These are phyloP conservation scores for Amitus sp. DNA, from an alignment of 2,888 invertebrate species.

Conservation along the genomic window DNA sequence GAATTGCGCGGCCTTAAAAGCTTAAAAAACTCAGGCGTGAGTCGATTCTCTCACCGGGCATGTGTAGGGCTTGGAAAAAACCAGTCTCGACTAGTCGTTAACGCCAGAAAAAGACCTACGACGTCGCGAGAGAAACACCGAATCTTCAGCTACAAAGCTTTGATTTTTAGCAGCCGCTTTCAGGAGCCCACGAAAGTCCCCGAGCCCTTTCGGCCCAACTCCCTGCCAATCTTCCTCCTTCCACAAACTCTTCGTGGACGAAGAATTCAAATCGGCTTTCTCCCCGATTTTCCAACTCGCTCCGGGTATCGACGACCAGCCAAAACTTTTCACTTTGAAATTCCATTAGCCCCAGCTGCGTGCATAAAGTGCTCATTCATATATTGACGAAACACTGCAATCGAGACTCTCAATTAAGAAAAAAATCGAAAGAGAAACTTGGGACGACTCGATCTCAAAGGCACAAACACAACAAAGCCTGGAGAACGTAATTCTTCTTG, in stretches of 20 bases:
- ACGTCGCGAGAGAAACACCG: slow-evolving; percentile 36
- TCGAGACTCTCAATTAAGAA: too few relatives aligned
- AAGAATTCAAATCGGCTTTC: slow-evolving; percentile 25
- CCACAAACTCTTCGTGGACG: too few relatives aligned
- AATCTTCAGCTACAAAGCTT: slow-evolving; percentile 41
- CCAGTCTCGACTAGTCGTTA: slow-evolving; percentile 35
- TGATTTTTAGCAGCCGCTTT: slow-evolving; percentile 40
- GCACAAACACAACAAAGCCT: background rate
- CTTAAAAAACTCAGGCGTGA: slow-evolving; percentile 34
- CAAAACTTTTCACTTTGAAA: too few relatives aligned
- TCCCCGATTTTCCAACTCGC: too few relatives aligned
- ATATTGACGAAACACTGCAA: too few relatives aligned
- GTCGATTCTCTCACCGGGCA: slow-evolving; percentile 20
- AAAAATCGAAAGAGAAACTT: too few relatives aligned
- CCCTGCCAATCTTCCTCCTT: too few relatives aligned
- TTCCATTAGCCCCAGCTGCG: too few relatives aligned
- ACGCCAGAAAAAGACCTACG: slow-evolving; percentile 25
- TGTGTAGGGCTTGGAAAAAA: too few relatives aligned
- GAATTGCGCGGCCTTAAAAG: slow-evolving; percentile 31
- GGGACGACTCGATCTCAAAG: background rate
- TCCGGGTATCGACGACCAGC: too few relatives aligned
- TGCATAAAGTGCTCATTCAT: too few relatives aligned
- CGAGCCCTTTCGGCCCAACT: slow-evolving; percentile 37
- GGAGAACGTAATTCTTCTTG: slow-evolving; percentile 16
- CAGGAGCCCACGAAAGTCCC: slow-evolving; percentile 38